A percentile compares a stretch with the other conserved stretches of the same genome.
Conservation (phyloP, 2,113 vertebrate species). For the Brachirus orientalis region DNA sequence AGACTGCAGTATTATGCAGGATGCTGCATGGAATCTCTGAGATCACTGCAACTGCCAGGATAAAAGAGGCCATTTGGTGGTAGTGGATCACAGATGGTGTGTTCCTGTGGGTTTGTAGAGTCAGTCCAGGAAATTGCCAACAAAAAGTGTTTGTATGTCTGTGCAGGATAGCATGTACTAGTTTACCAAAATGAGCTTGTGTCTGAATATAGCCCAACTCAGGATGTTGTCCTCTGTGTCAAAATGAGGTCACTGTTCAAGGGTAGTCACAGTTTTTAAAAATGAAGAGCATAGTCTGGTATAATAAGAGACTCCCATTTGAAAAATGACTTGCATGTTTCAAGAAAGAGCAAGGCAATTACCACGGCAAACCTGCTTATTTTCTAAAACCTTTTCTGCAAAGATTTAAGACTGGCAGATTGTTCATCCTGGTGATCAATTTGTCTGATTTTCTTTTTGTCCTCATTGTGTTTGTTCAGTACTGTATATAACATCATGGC, state of each 20-base stretch:
- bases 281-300: not conserved
- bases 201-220: not conserved
- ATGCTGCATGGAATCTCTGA: slow-evolving; percentile 51
- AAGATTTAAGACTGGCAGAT: not conserved
- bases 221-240: not conserved
- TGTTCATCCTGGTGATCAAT: not conserved
- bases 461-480: not conserved
- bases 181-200: slow-evolving; percentile 18
- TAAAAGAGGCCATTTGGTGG: slow-evolving; percentile 41
- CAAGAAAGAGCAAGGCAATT: not conserved
- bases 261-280: no score
- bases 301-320: not conserved
- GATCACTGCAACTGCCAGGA: slow-evolving; percentile 34
- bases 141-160: slow-evolving; percentile 5
- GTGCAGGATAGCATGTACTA: slow-evolving; percentile 1
- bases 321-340: not conserved
- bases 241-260: not conserved
- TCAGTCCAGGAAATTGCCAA: slow-evolving; percentile 5
- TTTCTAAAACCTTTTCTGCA: not conserved
- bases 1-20: slow-evolving; percentile 13
- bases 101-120: slow-evolving; percentile 25
- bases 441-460: not conserved
- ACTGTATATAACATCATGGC: not conserved
- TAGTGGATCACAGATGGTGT: slow-evolving; percentile 48
- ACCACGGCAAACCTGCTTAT: no score